Evolutionary conservation across 2,797 vertebrate genomes (phyloP).

Genomic region (Microctenopoma steveboyesi): DNA sequence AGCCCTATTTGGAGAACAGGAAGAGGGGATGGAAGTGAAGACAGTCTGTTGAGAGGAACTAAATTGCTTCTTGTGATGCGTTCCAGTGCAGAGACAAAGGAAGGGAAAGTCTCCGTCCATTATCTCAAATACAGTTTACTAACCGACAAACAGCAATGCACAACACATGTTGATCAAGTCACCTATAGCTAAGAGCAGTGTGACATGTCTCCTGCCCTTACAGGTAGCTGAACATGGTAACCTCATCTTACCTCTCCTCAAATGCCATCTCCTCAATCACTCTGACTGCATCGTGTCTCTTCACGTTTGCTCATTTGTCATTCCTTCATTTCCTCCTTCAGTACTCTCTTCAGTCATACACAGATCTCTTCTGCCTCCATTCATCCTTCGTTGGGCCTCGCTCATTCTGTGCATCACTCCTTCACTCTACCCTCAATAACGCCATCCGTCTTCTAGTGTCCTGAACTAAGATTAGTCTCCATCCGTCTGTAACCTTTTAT

Average conservation of each 20-base stretch:
- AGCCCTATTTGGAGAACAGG: constrained; percentile 50
- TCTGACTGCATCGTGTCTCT: constrained; percentile 40
- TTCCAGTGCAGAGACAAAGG: constrained; percentile 14
- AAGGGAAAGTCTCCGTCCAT: constrained; percentile 20
- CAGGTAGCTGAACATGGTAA: constrained; percentile 29
- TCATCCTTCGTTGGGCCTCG: constrained; percentile 60
- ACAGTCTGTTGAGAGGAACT: constrained; percentile 43
- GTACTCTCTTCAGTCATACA: constrained; percentile 59
- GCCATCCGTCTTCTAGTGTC: constrained; percentile 63
- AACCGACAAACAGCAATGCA: constrained; percentile 17
- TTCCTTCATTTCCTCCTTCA: constrained; percentile 54
- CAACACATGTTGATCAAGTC: constrained; percentile 25
- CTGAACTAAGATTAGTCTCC: constrained; percentile 59
- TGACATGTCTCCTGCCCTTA: constrained; percentile 27
- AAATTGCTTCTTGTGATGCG: constrained; percentile 34
- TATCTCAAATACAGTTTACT: constrained; percentile 6
- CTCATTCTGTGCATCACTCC: constrained; percentile 64
- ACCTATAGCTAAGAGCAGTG: constrained; percentile 20
- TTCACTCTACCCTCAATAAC: constrained; percentile 62
- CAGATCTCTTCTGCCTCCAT: constrained; percentile 65
- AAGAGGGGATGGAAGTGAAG: constrained; percentile 19
- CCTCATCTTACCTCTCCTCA: constrained; percentile 43
- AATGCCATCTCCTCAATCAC: constrained; percentile 57
- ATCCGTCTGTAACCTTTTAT: constrained; percentile 52
- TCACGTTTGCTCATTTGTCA: constrained; percentile 69